Conservation (phyloP, 2,113 vertebrate species). For the Urocynchramus pylzowi region DNA sequence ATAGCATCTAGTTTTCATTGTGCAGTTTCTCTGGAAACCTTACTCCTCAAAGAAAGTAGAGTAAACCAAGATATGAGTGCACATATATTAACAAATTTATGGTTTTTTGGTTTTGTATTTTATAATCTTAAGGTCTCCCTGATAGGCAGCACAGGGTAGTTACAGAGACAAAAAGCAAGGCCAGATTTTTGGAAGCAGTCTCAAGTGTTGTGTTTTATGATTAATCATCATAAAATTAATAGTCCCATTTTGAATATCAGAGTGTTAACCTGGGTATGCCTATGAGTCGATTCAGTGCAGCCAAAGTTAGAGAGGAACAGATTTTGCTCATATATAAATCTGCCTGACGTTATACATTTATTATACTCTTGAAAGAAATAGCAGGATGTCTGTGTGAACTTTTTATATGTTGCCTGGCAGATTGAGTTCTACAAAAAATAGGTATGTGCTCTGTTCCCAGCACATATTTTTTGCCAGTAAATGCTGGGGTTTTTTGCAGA, state of each 20-base stretch:
- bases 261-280: not conserved
- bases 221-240: not conserved
- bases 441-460: not conserved
- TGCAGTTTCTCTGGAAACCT: not conserved
- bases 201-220: not conserved
- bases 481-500: not conserved
- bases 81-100: not conserved
- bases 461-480: not conserved
- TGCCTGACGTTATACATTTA: not conserved
- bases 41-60: not conserved
- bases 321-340: not conserved
- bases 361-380: not conserved
- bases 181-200: not conserved
- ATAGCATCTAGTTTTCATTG: not conserved
- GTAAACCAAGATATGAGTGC: not conserved
- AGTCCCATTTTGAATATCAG: not conserved
- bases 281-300: not conserved
- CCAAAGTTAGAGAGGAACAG: not conserved
- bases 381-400: not conserved
- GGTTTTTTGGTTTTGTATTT: accelerated
- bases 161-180: not conserved
- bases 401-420: not conserved
- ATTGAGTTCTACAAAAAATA: not conserved
- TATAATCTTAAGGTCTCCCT: not conserved
- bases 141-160: not conserved